A percentile compares a stretch with the other conserved stretches of the same genome.
phyloP scores from a whole-genome alignment of 1,140 invertebrate genomes.

The Zaprionus nigranus region DNA sequence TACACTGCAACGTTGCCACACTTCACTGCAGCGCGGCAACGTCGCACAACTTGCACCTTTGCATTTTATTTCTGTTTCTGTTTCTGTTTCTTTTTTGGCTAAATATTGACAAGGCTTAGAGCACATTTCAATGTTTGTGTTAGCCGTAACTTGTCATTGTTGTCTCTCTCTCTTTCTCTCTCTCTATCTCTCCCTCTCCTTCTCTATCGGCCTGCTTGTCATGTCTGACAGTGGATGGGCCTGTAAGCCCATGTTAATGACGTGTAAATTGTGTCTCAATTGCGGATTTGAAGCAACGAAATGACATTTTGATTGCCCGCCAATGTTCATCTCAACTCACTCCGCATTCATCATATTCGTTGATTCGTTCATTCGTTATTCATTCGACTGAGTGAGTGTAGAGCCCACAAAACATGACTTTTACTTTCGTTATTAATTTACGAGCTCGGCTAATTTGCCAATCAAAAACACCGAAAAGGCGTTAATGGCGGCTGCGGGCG shows the following conservation, averaged over 20 bases:
- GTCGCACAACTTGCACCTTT: constrained; percentile 15
- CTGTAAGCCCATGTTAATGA: constrained; percentile 73
- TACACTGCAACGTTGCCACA: constrained; percentile 27
- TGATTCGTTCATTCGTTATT: constrained; percentile 4
- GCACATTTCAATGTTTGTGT: constrained; percentile 42
- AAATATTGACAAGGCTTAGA: constrained; percentile 66
- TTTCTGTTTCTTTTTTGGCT: constrained; percentile 26
- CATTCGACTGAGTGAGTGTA: neutral
- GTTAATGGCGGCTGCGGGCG: constrained; percentile 40
- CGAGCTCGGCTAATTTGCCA: constrained; percentile 42
- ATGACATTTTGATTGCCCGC: constrained; percentile 73
- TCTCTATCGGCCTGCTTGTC: constrained; percentile 19
- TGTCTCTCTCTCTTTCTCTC: neutral
- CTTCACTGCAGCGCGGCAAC: constrained; percentile 37
- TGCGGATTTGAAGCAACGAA: constrained; percentile 74
- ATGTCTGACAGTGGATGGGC: constrained; percentile 37
- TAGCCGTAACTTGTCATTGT: constrained; percentile 45
- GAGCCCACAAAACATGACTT: constrained; percentile 5
- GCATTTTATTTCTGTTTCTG: neutral
- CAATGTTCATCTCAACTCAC: constrained; percentile 34
- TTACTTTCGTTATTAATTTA: constrained; percentile 63
- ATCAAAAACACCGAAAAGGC: constrained; percentile 45
- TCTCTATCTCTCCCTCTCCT: neutral
- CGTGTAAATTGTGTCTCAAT: constrained; percentile 80
- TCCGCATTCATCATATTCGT: constrained; percentile 3